Percentiles rank a stretch among this genome's conserved stretches.
phyloP scores from a whole-genome alignment of 2,797 vertebrate species.

The Tauraco hartlaubi region DNA sequence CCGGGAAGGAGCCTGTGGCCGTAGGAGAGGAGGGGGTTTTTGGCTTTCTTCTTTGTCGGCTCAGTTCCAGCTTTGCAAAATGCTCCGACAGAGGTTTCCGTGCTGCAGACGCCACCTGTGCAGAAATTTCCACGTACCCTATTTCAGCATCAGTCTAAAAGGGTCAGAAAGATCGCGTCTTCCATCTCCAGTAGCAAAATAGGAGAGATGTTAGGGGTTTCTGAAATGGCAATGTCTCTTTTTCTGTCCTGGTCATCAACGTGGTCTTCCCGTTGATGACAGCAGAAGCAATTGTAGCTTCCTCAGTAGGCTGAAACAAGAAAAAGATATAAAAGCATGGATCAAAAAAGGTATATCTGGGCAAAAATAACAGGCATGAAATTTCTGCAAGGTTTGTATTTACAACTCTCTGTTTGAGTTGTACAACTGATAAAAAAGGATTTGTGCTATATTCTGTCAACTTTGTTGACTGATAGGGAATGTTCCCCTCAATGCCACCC shows the following conservation, averaged over 20 bases:
- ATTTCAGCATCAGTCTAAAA: background rate
- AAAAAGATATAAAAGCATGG: background rate
- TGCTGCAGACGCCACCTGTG: background rate
- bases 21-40: background rate
- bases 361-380: accelerated
- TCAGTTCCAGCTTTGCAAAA: background rate
- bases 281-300: background rate
- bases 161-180: background rate
- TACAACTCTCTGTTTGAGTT: background rate
- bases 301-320: constrained; percentile 43
- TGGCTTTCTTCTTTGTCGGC: background rate
- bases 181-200: background rate
- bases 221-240: background rate
- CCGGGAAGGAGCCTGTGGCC: background rate
- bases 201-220: background rate
- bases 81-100: background rate
- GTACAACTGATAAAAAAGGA: no score
- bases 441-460: accelerated
- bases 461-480: background rate
- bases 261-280: background rate
- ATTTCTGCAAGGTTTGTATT: background rate
- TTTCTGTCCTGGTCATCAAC: background rate
- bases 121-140: background rate
- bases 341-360: background rate
- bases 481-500: accelerated